Evolutionary conservation across 2,797 vertebrate species (phyloP).

Genomic region (Clarias laeviceps): DNA sequence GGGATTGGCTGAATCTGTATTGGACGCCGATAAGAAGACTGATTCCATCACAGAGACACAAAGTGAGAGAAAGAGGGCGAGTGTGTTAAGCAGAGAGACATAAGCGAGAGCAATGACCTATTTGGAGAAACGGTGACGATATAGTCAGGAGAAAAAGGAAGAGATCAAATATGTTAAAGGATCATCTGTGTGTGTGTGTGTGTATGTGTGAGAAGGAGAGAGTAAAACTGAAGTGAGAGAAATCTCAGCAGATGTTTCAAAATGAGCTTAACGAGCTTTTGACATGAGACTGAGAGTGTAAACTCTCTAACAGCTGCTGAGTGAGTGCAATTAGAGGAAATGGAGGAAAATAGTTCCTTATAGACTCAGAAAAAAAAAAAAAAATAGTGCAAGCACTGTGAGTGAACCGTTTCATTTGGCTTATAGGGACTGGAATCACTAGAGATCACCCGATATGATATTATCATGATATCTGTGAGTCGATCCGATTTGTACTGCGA

Average conservation of each 20-base stretch:
- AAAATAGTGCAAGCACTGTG: background rate
- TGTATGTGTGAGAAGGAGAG: background rate
- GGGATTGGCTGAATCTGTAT: background rate
- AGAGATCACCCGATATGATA: too few species aligned
- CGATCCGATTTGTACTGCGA: too few species aligned
- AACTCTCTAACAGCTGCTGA: conserved; percentile 25
- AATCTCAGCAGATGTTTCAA: conserved; percentile 24
- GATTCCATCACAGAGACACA: conserved; percentile 4
- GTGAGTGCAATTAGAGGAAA: background rate
- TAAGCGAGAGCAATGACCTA: conserved; percentile 1
- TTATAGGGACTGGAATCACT: background rate
- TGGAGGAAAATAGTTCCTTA: background rate
- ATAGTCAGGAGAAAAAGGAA: background rate
- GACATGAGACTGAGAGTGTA: background rate
- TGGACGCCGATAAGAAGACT: conserved; percentile 34
- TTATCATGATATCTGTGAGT: too few species aligned
- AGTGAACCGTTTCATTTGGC: background rate
- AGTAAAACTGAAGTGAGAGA: background rate
- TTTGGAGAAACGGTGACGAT: conserved; percentile 1
- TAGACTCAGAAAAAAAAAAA: background rate
- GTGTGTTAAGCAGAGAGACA: background rate
- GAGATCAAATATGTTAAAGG: background rate
- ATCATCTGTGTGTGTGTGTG: background rate
- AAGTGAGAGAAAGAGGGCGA: background rate
- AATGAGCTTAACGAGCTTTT: conserved; percentile 7